Evolutionary conservation across 2,888 invertebrate genomes (phyloP).

Genomic region (Sesamia inferens): DNA sequence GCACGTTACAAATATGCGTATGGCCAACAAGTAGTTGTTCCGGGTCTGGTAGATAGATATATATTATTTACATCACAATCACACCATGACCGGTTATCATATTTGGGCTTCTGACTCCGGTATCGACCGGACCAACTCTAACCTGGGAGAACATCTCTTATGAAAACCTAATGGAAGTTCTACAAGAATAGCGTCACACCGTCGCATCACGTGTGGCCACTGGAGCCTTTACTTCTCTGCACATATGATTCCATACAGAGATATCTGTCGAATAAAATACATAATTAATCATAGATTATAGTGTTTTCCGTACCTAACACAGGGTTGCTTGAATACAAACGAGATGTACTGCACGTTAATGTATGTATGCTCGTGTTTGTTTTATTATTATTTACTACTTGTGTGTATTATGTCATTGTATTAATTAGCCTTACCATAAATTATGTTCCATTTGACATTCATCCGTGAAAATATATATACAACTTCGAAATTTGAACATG

Average conservation of each 20-base stretch:
- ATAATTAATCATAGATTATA: conserved; percentile 26
- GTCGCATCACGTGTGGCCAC: too few species aligned
- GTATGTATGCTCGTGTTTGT: conserved; percentile 8
- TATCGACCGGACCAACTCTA: background rate
- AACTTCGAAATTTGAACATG: too few species aligned
- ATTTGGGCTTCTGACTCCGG: background rate
- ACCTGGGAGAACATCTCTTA: background rate
- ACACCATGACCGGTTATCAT: too few species aligned
- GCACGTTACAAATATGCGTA: too few species aligned
- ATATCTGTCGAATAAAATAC: conserved; percentile 20
- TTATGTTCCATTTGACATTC: too few species aligned
- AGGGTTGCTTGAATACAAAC: conserved; percentile 24
- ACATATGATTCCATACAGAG: background rate
- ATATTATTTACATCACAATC: background rate
- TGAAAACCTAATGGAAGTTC: too few species aligned
- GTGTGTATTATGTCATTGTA: background rate
- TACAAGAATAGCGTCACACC: too few species aligned
- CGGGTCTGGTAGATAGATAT: background rate
- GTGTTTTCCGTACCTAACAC: conserved; percentile 29
- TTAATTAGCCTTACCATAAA: too few species aligned
- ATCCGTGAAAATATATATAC: too few species aligned
- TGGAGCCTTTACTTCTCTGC: background rate
- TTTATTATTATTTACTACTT: conserved; percentile 18
- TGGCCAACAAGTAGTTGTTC: too few species aligned
- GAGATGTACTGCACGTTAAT: conserved; percentile 2